Percentiles rank a stretch among this genome's conserved stretches.
Evolutionary conservation across 30 jellyfish, hydroid and myxozoan genomes (phyloP).

Genomic region (Catostylus mosaicus): DNA sequence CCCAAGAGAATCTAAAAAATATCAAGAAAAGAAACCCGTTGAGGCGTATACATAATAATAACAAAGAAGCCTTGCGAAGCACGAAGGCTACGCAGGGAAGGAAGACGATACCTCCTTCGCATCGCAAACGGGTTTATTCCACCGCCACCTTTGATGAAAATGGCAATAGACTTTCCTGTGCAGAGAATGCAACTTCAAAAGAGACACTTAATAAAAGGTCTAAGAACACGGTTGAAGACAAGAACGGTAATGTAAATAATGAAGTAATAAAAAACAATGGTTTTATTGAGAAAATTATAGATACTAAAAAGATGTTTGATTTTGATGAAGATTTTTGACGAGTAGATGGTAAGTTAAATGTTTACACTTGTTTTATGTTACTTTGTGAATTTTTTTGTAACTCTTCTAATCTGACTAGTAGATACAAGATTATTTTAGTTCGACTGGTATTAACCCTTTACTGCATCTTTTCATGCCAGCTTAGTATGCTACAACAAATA

Average conservation of each 20-base stretch:
- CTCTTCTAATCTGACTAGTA: too few relatives aligned
- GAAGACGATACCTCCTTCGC: background rate
- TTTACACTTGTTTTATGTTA: too few relatives aligned
- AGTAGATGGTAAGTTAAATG: background rate
- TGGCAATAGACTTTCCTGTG: background rate
- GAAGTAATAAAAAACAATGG: background rate
- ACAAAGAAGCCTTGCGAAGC: background rate
- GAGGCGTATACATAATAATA: background rate
- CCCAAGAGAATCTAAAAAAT: background rate
- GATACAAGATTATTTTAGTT: too few relatives aligned
- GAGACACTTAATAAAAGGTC: background rate
- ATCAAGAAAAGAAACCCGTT: conserved; percentile 1
- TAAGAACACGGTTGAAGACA: background rate
- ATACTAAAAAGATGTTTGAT: background rate
- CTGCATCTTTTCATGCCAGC: too few relatives aligned
- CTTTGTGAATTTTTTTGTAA: too few relatives aligned
- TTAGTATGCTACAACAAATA: too few relatives aligned
- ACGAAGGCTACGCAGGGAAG: background rate
- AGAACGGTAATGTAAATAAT: background rate
- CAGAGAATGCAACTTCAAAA: background rate
- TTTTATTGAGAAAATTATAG: background rate
- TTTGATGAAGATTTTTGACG: conserved; percentile 1
- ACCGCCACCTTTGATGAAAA: background rate
- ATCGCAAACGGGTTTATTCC: background rate
- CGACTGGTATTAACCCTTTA: too few relatives aligned